These are phyloP conservation scores for Apis laboriosa DNA, from an alignment of 1,140 invertebrate genomes.

Conservation along the genomic window DNA sequence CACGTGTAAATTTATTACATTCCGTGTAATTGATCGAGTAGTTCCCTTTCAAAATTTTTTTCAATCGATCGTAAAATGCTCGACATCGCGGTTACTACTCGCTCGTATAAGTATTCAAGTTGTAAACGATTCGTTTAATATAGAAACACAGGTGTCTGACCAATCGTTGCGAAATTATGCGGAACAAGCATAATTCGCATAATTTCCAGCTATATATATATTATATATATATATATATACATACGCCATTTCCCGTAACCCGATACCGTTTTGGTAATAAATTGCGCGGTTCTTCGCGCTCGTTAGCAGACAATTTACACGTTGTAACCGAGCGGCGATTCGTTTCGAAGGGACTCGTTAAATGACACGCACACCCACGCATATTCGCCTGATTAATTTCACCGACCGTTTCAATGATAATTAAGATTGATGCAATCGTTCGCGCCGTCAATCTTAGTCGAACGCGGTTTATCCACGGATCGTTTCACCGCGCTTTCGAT, in stretches of 20 bases:
- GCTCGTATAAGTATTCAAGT: too few relatives aligned
- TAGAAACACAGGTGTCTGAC: too few relatives aligned
- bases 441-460: constrained; percentile 21
- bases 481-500: constrained; percentile 11
- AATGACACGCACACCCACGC: neutral
- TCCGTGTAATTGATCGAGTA: too few relatives aligned
- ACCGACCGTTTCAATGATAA: constrained; percentile 23
- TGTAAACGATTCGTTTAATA: too few relatives aligned
- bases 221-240: too few relatives aligned
- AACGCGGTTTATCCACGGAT: constrained; percentile 9
- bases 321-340: neutral
- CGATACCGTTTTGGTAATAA: constrained; percentile 12
- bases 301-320: constrained; percentile 27
- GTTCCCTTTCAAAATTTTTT: too few relatives aligned
- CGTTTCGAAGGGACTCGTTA: constrained; percentile 27
- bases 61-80: too few relatives aligned
- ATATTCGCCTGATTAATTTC: constrained; percentile 33
- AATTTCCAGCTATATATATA: neutral
- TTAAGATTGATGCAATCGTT: constrained; percentile 42
- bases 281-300: neutral
- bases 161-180: too few relatives aligned
- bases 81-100: too few relatives aligned
- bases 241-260: neutral
- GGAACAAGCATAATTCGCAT: neutral
- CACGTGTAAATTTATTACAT: too few relatives aligned